Evolutionary conservation across 2,113 vertebrate genomes (phyloP).

Genomic region (Halcyon malimbica): DNA sequence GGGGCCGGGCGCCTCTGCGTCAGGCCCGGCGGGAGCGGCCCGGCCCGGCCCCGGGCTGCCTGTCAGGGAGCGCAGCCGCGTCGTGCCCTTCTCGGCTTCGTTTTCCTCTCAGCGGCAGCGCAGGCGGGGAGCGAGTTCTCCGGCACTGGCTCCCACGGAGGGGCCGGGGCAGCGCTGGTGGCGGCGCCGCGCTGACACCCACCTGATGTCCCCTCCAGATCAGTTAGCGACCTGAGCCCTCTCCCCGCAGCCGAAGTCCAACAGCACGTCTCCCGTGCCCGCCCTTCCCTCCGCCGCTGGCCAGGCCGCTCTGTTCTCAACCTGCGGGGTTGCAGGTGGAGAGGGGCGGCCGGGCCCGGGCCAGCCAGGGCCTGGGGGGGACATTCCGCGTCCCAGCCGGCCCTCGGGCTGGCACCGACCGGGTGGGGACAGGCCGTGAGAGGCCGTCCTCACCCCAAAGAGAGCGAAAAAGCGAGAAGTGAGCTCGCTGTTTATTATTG

Average conservation of each 20-base stretch:
- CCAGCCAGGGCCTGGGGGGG: too few relatives aligned
- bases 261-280: fast-evolving
- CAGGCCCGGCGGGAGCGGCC: not conserved
- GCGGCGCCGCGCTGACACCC: not conserved
- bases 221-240: not conserved
- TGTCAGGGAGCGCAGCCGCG: fast-evolving
- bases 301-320: fast-evolving
- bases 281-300: fast-evolving
- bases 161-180: too few relatives aligned
- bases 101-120: fast-evolving
- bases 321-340: fast-evolving
- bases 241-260: fast-evolving
- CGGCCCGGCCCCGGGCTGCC: fast-evolving
- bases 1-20: not conserved
- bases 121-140: not conserved
- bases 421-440: fast-evolving
- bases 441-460: fast-evolving
- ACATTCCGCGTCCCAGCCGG: fast-evolving
- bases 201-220: not conserved
- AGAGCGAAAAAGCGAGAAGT: not conserved
- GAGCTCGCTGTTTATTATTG: not conserved
- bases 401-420: fast-evolving
- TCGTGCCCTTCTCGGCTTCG: fast-evolving
- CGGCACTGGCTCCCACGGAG: too few relatives aligned
- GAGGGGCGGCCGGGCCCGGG: not conserved